Percentiles rank a stretch among this genome's conserved stretches.
phyloP scores from a whole-genome alignment of 2,888 invertebrate genomes.

The Drosophila diplacantha region DNA sequence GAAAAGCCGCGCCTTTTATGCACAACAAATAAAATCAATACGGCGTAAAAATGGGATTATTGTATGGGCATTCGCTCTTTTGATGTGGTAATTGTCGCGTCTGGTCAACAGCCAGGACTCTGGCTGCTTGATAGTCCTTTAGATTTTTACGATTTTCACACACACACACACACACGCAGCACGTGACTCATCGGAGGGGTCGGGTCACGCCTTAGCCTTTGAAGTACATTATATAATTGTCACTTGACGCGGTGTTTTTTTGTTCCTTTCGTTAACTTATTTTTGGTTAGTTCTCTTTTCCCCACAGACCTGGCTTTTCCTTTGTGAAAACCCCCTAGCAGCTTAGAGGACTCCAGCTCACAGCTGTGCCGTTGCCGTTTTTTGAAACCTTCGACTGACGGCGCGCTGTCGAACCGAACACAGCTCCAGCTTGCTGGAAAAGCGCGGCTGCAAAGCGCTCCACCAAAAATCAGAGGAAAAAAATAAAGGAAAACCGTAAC shows the following conservation, averaged over 20 bases:
- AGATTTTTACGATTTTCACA: slow-evolving; percentile 26
- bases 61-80: slow-evolving; percentile 34
- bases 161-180: slow-evolving; percentile 24
- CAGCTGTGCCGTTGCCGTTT: slow-evolving; percentile 46
- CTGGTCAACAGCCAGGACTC: slow-evolving; percentile 42
- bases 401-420: slow-evolving; percentile 20
- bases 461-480: slow-evolving; percentile 10
- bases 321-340: slow-evolving; percentile 1
- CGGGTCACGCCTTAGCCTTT: slow-evolving; percentile 29
- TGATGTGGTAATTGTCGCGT: slow-evolving; percentile 57
- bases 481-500: slow-evolving; percentile 9
- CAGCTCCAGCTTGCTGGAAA: slow-evolving; percentile 47
- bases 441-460: slow-evolving; percentile 51
- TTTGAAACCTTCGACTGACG: slow-evolving; percentile 44
- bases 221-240: slow-evolving; percentile 59
- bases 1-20: slow-evolving; percentile 42
- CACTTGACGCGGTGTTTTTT: slow-evolving; percentile 7
- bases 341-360: slow-evolving; percentile 15
- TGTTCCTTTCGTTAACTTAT: not conserved
- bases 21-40: slow-evolving; percentile 65
- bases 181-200: slow-evolving; percentile 57
- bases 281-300: not conserved
- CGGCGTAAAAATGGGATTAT: slow-evolving; percentile 58
- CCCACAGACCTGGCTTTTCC: not conserved
- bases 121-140: slow-evolving; percentile 16